A percentile compares a stretch with the other conserved stretches of the same genome.
These are phyloP conservation scores for Linyphia triangularis DNA, from an alignment of 2,888 invertebrate species.

Conservation along the genomic window DNA sequence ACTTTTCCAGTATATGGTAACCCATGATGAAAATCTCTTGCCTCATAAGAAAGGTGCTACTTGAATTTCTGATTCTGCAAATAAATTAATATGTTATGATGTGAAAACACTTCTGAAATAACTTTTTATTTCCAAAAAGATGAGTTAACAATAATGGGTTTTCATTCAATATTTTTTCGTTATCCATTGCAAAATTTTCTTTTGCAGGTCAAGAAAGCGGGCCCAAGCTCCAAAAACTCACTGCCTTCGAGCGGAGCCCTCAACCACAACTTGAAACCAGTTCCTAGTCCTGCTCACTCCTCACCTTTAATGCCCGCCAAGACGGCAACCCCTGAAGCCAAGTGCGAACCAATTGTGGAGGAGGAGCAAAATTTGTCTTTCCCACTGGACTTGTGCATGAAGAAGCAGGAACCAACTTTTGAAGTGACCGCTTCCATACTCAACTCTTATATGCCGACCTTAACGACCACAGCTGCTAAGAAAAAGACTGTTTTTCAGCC, in stretches of 20 bases:
- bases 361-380: conserved; percentile 71
- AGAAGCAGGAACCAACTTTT: conserved; percentile 69
- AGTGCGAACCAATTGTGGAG: conserved; percentile 43
- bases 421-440: conserved; percentile 67
- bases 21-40: too few relatives aligned
- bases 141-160: neutral
- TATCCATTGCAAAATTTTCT: neutral
- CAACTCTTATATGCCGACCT: conserved; percentile 51
- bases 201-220: conserved; percentile 24
- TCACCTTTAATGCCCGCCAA: conserved; percentile 67
- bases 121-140: neutral
- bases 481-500: conserved; percentile 45
- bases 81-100: too few relatives aligned
- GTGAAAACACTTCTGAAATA: too few relatives aligned
- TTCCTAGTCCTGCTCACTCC: conserved; percentile 75
- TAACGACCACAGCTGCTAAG: conserved; percentile 33
- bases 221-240: conserved; percentile 41
- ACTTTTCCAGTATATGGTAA: too few relatives aligned
- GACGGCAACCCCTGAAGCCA: conserved; percentile 40
- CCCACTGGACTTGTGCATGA: conserved; percentile 76
- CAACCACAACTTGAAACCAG: conserved; percentile 69
- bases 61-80: too few relatives aligned
- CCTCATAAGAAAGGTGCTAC: too few relatives aligned
- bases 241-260: conserved; percentile 42
- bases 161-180: neutral